Base-by-base conservation (phyloP, 1,140 invertebrate genomes). In the Macrobrachium rosenbergii region DNA sequence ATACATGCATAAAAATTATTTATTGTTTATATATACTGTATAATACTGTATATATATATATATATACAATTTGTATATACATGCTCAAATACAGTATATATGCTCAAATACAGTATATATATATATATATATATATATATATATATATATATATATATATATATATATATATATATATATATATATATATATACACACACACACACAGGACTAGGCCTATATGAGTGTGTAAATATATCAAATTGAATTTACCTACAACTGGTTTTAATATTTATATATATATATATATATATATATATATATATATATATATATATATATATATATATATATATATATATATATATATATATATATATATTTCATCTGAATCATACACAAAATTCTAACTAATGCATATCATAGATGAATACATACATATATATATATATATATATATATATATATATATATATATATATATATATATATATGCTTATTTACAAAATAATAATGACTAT, bases 81-180 rank as follows among this genome's bases (percentile, higher is more conserved):
- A 67, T 67, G 21, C 12, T n/a, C 12, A 67, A 19, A 67, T 67
- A 52, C 10, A 10, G 10, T 52, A 52, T 10, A 6, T 52, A 52
- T 10, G 10, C 45, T 6, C 45, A 52, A 6, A 52, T 52, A 52
- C 45, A 52, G 10, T 10, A 52, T 10, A 67, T 14, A 67, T 14
- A 67, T 14, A 67, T 14, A 67, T 12, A 67, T 14, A 67, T 14
- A 67, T 14, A 67, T 67, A 67, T 67, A 67, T 67, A 67, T 67
- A 67, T 67, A 67, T 67, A 67, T 67, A 67, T 67, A 67, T 67
- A 67, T 67, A 67, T 67, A 67, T 67, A 67, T 67, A 67, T 67
- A 67, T 67, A 67, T 67, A 67, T 23, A 67, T 67, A 67, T 23
- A 67, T 67, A 67, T 67, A 67, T 67, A 67, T 67, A 67, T 67